Percentiles rank a stretch among this genome's conserved stretches.
These are phyloP conservation scores for Chrysemys picta DNA, from an alignment of 2,113 vertebrate species.

Conservation along the genomic window DNA sequence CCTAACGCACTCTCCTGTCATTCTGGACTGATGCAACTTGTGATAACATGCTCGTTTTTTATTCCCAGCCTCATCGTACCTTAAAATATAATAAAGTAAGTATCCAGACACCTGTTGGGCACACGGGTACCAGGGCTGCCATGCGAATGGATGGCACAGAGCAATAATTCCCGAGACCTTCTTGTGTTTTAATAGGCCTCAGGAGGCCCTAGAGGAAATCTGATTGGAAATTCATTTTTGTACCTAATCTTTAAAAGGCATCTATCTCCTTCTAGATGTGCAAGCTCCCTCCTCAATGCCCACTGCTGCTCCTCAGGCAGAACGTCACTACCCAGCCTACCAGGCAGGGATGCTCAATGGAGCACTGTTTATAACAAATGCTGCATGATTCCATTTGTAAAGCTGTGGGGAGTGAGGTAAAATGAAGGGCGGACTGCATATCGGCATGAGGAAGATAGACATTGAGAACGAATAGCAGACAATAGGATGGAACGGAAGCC, in stretches of 20 bases:
- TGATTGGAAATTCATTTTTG: not conserved
- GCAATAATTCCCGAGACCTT: not conserved
- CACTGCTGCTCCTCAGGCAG: not conserved
- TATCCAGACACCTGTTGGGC: not conserved
- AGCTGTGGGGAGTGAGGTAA: not conserved
- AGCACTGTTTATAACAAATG: conserved; percentile 27
- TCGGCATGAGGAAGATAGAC: conserved; percentile 4
- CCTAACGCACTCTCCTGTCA: conserved; percentile 7
- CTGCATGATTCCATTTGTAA: conserved; percentile 48
- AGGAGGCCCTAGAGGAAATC: not conserved
- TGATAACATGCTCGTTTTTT: not conserved
- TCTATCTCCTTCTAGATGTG: not conserved
- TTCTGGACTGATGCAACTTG: not conserved
- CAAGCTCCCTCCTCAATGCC: not conserved
- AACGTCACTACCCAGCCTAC: not conserved
- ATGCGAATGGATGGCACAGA: not conserved
- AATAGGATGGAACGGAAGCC: conserved; percentile 38
- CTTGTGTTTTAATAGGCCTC: not conserved
- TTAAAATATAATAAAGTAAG: not conserved
- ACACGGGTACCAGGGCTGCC: not conserved
- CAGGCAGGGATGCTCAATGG: not conserved
- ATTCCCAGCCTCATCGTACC: not conserved
- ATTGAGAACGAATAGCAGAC: conserved; percentile 48
- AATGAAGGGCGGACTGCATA: not conserved
- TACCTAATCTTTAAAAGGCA: not conserved